phyloP scores from a whole-genome alignment of 1,140 invertebrate species.

The Caenorhabditis tropicalis region DNA sequence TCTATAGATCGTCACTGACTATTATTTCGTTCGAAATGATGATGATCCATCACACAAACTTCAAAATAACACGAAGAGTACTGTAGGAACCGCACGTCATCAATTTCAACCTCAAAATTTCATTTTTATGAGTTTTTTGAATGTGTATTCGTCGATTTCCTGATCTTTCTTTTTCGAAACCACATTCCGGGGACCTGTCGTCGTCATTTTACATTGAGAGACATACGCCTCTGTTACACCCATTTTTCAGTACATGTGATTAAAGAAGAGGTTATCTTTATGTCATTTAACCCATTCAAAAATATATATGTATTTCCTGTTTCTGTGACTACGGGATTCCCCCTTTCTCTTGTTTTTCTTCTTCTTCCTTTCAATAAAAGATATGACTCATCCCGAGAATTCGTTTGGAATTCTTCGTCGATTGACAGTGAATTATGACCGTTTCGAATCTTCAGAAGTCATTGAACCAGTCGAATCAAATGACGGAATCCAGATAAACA shows the following conservation, averaged over 20 bases:
- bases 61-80: no score
- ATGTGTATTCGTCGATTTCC: background rate
- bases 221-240: background rate
- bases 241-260: slow-evolving; percentile 5
- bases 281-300: background rate
- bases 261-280: slow-evolving; percentile 19
- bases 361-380: background rate
- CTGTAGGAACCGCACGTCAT: no score
- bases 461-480: no score
- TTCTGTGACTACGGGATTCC: background rate
- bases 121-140: background rate
- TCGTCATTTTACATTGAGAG: background rate
- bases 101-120: background rate
- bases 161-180: background rate
- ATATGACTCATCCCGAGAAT: slow-evolving; percentile 20
- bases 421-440: no score
- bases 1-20: no score
- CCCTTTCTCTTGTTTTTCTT: no score
- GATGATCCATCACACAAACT: no score
- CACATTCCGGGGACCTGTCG: background rate
- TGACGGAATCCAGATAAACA: no score
- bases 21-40: no score
- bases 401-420: slow-evolving; percentile 5
- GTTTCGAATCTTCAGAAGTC: no score
- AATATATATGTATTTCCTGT: slow-evolving; percentile 45